Evolutionary conservation across 2,888 invertebrate species (phyloP), one percentile per base, ranked within the genome.

Genomic region (Odontothrips loti): DNA sequence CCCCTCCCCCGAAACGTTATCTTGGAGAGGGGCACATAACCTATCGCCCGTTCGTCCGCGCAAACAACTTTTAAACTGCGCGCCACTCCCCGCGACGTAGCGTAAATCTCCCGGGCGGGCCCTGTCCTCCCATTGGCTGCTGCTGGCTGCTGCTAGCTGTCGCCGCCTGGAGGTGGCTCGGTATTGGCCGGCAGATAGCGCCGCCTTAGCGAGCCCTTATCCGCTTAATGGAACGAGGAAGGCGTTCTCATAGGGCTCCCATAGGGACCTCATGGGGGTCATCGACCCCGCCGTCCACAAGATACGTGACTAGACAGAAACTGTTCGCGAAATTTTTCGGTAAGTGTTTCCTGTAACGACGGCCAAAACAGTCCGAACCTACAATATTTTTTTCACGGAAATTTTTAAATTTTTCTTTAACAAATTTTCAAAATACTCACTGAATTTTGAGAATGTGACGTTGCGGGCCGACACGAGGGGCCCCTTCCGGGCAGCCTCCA

Each of bases 11-110:
- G 34, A 6, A 43, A 6, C 34, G 34, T 43, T 43, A 43, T 43
- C 34, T n/a, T n/a, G n/a, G n/a, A n/a, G n/a, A n/a, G 34, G 34
- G 34, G 34, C 34, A 43, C 34, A 43, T 43, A 43, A 43, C 34
- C 34, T 43, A 43, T 6, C 20, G 58, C 6, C 15, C 58, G 58
- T 6, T 20, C n/a, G n/a, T 51, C 17, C 51, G 68, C 68, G 68
- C 68, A 75, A 75, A 75, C 68, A 75, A 75, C 68, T 75, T 75
- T 27, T 11, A 27, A 27, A 75, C 68, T 75, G 68, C 68, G 68
- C 68, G 68, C 68, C 23, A 23, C 68, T 23, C 27, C n/a, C n/a
- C 51, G 15, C 27, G 68, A 23, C 23, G 23, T 10, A 15, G 58
- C 58, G 58, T 58, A 58, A 58, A 58, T 58, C 58, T 58, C 58